phyloP scores from a whole-genome alignment of 1,140 invertebrate genomes.

The Drepana arcuata region DNA sequence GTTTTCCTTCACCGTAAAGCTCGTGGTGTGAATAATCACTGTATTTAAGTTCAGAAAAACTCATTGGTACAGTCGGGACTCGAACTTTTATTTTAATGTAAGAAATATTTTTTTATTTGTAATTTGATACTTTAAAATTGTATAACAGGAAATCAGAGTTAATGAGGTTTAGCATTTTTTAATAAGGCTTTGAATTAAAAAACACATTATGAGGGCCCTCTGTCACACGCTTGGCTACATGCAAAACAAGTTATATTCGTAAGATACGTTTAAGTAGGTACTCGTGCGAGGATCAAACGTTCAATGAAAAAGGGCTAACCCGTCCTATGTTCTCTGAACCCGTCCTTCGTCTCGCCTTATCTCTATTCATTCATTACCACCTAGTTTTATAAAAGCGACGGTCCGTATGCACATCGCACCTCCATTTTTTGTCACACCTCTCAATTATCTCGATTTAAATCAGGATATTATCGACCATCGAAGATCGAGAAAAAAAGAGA shows the following conservation, averaged over 20 bases:
- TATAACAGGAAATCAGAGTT: too few species aligned
- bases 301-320: conserved; percentile 36
- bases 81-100: too few species aligned
- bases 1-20: too few species aligned
- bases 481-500: conserved; percentile 45
- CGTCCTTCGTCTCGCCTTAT: conserved; percentile 55
- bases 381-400: conserved; percentile 64
- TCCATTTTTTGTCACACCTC: conserved; percentile 68
- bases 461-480: conserved; percentile 58
- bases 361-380: conserved; percentile 68
- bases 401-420: conserved; percentile 60
- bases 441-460: conserved; percentile 70
- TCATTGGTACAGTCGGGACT: too few species aligned
- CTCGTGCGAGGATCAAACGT: conserved; percentile 18
- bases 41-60: too few species aligned
- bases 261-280: too few species aligned
- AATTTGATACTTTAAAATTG: too few species aligned
- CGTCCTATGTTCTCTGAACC: conserved; percentile 32
- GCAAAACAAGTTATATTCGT: conserved; percentile 23
- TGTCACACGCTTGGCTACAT: conserved; percentile 18
- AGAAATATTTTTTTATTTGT: too few species aligned
- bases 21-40: too few species aligned
- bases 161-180: too few species aligned
- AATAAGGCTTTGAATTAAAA: too few species aligned
- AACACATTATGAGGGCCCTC: too few species aligned